Conservation (phyloP, 1,140 invertebrate species). For the Drosophila tropicalis region DNA sequence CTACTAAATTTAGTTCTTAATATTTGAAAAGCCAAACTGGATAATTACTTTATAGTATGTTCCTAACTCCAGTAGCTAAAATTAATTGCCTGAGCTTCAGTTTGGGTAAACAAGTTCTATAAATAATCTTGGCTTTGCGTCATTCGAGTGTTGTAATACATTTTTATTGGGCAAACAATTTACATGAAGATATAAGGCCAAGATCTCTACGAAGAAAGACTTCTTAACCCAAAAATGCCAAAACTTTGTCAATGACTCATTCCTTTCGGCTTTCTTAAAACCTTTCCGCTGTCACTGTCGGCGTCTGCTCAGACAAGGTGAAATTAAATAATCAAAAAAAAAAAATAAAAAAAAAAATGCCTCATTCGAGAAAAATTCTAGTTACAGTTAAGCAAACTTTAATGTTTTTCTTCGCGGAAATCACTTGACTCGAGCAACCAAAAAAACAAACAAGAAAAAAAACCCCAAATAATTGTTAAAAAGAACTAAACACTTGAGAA, state of each 20-base stretch:
- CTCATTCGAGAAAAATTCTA: conserved; percentile 52
- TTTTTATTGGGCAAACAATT: conserved; percentile 17
- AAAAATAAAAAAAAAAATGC: neutral
- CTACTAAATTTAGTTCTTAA: neutral
- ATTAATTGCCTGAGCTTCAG: neutral
- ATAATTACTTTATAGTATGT: too few relatives aligned
- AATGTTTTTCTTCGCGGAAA: conserved; percentile 62
- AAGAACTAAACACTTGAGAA: conserved; percentile 60
- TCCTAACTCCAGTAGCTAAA: neutral
- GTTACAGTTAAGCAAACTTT: conserved; percentile 79
- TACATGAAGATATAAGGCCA: conserved; percentile 48
- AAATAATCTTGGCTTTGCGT: conserved; percentile 49
- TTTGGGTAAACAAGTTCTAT: conserved; percentile 3
- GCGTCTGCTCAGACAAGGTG: conserved; percentile 37
- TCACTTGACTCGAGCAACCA: conserved; percentile 40
- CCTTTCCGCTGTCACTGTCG: conserved; percentile 19
- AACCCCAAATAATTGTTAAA: conserved; percentile 42
- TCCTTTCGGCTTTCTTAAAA: conserved; percentile 52
- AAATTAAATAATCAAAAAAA: conserved; percentile 52
- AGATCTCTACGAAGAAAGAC: conserved; percentile 66
- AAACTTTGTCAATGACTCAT: conserved; percentile 59
- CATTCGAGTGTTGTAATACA: neutral
- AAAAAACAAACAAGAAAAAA: conserved; percentile 30
- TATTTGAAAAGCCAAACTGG: neutral
- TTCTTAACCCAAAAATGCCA: conserved; percentile 44